Conservation (phyloP, 1,140 invertebrate genomes). For the Bombyx mandarina region DNA sequence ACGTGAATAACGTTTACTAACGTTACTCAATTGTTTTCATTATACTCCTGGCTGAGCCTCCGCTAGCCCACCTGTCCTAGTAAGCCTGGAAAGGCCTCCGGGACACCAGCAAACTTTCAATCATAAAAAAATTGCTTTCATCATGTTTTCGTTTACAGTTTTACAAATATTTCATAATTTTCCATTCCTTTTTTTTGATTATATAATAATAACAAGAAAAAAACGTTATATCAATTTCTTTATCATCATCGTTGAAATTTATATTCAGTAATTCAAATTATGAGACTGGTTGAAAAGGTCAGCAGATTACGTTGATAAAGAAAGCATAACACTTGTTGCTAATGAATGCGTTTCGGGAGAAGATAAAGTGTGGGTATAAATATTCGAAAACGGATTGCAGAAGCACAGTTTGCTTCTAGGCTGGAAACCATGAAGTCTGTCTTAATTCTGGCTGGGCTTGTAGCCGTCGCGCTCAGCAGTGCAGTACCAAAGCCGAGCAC, state of each 20-base stretch:
- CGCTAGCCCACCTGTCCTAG: no score
- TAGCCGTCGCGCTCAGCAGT: conserved; percentile 34
- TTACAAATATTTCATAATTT: no score
- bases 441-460: conserved; percentile 34
- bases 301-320: conserved; percentile 7
- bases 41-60: no score
- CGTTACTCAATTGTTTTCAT: no score
- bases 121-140: no score
- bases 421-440: conserved; percentile 44
- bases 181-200: no score
- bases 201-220: no score
- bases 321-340: conserved; percentile 9
- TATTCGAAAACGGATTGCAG: neutral
- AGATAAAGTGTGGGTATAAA: conserved; percentile 15
- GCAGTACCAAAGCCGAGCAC: conserved; percentile 16
- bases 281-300: conserved; percentile 7
- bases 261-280: neutral
- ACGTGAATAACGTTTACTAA: no score
- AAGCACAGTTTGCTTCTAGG: conserved; percentile 34
- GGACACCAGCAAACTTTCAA: no score
- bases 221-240: neutral
- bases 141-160: no score
- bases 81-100: no score
- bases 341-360: conserved; percentile 1
- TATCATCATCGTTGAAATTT: neutral